Conservation (phyloP, 2,113 vertebrate genomes). For the Lucifuga dentata region DNA sequence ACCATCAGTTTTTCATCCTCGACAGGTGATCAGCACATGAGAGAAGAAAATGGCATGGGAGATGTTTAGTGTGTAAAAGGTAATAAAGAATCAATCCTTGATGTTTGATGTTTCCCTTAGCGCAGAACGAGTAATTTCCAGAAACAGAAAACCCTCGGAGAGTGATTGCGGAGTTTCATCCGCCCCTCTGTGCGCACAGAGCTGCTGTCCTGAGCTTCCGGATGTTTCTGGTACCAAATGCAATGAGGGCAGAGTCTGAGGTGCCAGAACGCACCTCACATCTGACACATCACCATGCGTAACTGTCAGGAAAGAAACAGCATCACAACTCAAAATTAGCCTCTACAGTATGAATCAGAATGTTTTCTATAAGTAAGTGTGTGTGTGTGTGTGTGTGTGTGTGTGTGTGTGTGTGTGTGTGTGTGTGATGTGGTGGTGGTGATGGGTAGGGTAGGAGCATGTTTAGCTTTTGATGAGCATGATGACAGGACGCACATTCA, state of each 20-base stretch:
- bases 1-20: conserved; percentile 69
- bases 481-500: no score
- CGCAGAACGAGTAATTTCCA: conserved; percentile 48
- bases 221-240: conserved; percentile 55
- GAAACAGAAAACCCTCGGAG: background rate
- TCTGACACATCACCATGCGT: conserved; percentile 17
- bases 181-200: conserved; percentile 44
- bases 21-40: conserved; percentile 17
- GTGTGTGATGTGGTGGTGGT: background rate
- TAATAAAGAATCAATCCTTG: conserved; percentile 11
- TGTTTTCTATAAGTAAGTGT: background rate
- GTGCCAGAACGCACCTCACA: conserved; percentile 4
- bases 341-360: conserved; percentile 29
- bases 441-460: background rate
- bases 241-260: conserved; percentile 34
- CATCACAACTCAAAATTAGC: conserved; percentile 41
- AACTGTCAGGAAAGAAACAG: conserved; percentile 42
- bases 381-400: background rate
- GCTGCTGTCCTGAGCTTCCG: conserved; percentile 59
- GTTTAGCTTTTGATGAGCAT: no score
- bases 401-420: background rate
- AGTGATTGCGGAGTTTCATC: conserved; percentile 19
- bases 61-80: conserved; percentile 13
- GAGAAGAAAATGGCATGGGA: background rate
- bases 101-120: conserved; percentile 9